Percentiles rank a stretch among this genome's conserved stretches.
phyloP scores from a whole-genome alignment of 2,113 vertebrate genomes.

The Zosterops hypoxanthus region DNA sequence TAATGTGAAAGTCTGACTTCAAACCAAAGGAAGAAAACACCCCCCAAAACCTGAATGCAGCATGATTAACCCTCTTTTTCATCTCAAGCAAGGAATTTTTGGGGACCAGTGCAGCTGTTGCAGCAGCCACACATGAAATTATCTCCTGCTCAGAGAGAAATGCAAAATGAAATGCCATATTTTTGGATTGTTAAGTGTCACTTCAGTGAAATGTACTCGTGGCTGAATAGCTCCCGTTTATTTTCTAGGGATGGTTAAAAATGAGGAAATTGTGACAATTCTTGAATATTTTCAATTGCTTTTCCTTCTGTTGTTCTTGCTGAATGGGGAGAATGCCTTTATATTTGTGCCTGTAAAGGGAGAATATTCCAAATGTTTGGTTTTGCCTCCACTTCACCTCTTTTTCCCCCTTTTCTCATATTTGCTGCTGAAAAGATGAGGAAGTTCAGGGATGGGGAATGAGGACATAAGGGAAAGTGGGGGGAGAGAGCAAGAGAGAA shows the following conservation, averaged over 20 bases:
- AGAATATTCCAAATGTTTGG: background rate
- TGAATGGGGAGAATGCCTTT: constrained; percentile 11
- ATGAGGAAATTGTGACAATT: constrained; percentile 41
- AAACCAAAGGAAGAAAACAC: background rate
- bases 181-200: constrained; percentile 62
- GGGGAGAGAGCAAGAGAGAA: background rate
- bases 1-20: background rate
- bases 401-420: background rate
- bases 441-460: background rate
- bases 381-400: background rate
- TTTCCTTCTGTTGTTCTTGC: constrained; percentile 33
- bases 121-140: constrained; percentile 34
- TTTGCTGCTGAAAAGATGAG: background rate
- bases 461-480: background rate
- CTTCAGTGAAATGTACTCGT: constrained; percentile 50
- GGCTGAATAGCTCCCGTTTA: constrained; percentile 52
- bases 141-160: constrained; percentile 31
- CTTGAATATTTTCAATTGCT: constrained; percentile 5
- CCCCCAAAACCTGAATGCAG: background rate
- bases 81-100: background rate
- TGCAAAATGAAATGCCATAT: constrained; percentile 55
- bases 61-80: background rate
- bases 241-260: constrained; percentile 44
- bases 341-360: background rate
- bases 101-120: constrained; percentile 47